Base-by-base conservation (phyloP, 2,888 invertebrate genomes). In the Seira musarum region DNA sequence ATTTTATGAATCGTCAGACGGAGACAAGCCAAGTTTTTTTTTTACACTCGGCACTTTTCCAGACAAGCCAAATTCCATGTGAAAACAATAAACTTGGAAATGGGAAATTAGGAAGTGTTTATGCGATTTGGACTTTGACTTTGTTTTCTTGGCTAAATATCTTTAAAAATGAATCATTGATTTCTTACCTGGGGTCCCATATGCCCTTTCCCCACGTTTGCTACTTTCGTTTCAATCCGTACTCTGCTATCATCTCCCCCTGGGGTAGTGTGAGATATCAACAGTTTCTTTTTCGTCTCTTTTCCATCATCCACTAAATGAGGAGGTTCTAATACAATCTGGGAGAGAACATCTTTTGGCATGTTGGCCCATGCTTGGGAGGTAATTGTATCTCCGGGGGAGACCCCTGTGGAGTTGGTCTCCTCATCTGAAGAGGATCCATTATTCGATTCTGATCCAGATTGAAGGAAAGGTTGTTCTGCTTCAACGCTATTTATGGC, bases 131-230 rank as follows among this genome's bases (percentile, higher is more conserved):
- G 8, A 30, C 30, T 30, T 30, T 30, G 30, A 8, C 2, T 5
- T 30, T 30, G 30, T n/a, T n/a, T n/a, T n/a, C n/a, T n/a, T n/a
- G n/a, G 30, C 30, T 30, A 30, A 5, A 30, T 30, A 30, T 30
- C 3, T 5, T 8, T 5, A 5, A 30, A 30, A 2, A 30, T 30
- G 30, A 30, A 30, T 2, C 30, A 30, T 10, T 68, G 35, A 21
- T 17, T 25, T 22, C 61, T 71, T 72, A 83, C 83, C 80, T 83
- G 83, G 68, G 83, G 83, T 68, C 76, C 77, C 60, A 83, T 46
- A 30, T 30, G 2, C 30, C 30, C 53, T 53, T 49, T 49, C 2
- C 15, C 49, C 6, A 30, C 8, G 49, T 8, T 49, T 49, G 49
- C 2, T 3, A 49, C 3, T 15, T 49, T 49, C 49, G 77, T 21